Percentiles rank a stretch among this genome's conserved stretches.
These are phyloP conservation scores for Drosophila quadrilineata DNA, from an alignment of 1,140 invertebrate genomes.

Conservation along the genomic window DNA sequence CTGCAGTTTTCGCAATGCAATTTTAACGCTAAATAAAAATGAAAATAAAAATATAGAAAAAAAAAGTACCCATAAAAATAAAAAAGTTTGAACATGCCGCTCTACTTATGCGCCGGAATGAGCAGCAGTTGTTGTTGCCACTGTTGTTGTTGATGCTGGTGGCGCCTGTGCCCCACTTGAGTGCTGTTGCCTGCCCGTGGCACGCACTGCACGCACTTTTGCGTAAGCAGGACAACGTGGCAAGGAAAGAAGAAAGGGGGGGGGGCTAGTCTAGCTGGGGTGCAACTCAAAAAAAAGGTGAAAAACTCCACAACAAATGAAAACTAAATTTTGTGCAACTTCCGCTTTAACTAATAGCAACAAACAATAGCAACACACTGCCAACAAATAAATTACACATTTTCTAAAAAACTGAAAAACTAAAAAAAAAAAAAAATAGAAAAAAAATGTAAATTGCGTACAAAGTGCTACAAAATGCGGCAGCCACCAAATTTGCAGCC, in stretches of 20 bases:
- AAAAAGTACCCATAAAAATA: no score
- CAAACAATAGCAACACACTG: background rate
- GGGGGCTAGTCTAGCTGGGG: background rate
- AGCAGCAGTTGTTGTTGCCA: slow-evolving; percentile 29
- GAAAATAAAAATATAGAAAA: no score
- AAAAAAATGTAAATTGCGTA: slow-evolving; percentile 21
- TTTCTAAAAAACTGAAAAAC: no score
- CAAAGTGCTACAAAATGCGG: slow-evolving; percentile 59
- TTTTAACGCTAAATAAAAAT: slow-evolving; percentile 75
- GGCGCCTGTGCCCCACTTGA: slow-evolving; percentile 36
- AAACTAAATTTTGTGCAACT: slow-evolving; percentile 43
- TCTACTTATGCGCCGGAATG: slow-evolving; percentile 71
- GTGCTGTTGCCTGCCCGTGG: slow-evolving; percentile 30
- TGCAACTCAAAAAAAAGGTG: background rate
- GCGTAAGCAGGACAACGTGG: slow-evolving; percentile 55
- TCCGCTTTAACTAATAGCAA: slow-evolving; percentile 36
- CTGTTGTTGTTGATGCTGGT: slow-evolving; percentile 6
- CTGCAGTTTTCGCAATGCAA: slow-evolving; percentile 56
- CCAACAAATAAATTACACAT: slow-evolving; percentile 1
- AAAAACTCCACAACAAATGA: background rate
- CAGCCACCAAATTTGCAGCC: slow-evolving; percentile 27
- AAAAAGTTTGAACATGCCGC: slow-evolving; percentile 73
- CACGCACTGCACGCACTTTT: slow-evolving; percentile 74
- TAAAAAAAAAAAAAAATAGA: no score
- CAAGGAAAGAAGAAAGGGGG: slow-evolving; percentile 6